Base-by-base conservation (phyloP, 2,797 vertebrate genomes). In the Syndactyla subalaris region DNA sequence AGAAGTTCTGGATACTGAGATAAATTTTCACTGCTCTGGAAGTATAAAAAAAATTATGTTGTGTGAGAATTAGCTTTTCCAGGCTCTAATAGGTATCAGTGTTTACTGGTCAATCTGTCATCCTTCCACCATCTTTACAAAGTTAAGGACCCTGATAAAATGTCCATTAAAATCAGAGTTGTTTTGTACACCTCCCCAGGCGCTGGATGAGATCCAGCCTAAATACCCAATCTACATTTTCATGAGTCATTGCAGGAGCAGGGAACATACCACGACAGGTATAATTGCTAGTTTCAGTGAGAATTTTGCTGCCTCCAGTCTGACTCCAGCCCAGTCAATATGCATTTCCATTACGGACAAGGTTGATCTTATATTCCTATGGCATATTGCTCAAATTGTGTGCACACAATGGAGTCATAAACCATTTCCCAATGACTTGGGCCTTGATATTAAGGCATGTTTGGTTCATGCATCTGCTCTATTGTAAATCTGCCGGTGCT, bases 401-500 rank as follows among this genome's bases (percentile, higher is more conserved):
- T 29, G 46, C 66, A 27, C 57, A 41, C 41, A 19, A 23, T 67
- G 75, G 19, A 55, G 29, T 94, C 71, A 83, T 76, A 95, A 94
- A 89, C 58, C 45, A 72, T 70, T 91, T 93, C 52, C 65, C 67
- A 71, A 7, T 65, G 66, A 74, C 78, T 92, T 41, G 10, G 57
- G 24, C 78, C 45, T 52, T 51, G 79, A 79, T 94, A 89, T 59
- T 80, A 81, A 65, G 81, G 67, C 58, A 59, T 61, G 61, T 58
- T 67, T 63, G 58, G 62, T 52, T 96, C 71, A 21, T 49, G 81
- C 88, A 93, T 90, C 88, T 95, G 92, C 71, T 78, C 34, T 59
- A 32, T 54, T 95, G 90, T 82, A 96, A 95, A 94, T 80, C 89
- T 91, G 85, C 80, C 94, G 49, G 82, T 96, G 95, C 91, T 87